phyloP scores from a whole-genome alignment of 1,140 invertebrate species.

The Potamilus streckersoni region DNA sequence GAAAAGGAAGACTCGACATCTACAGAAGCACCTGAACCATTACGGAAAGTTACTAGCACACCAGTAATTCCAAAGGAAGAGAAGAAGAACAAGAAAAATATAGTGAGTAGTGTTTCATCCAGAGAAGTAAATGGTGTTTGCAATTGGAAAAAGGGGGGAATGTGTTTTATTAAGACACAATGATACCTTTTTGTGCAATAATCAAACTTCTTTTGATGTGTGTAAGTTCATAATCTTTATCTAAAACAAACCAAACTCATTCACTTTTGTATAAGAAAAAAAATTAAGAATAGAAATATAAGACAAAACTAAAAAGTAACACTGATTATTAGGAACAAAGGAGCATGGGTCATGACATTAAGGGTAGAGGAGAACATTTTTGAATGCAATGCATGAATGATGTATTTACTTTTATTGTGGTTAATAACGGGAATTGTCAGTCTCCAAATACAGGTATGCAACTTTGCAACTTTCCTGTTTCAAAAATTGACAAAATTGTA shows the following conservation, averaged over 20 bases:
- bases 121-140: neutral
- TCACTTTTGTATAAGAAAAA: neutral
- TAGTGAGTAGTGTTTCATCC: slow-evolving; percentile 9
- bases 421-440: neutral
- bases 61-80: slow-evolving; percentile 18
- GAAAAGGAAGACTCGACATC: slow-evolving; percentile 11
- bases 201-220: neutral
- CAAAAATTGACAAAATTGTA: neutral
- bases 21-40: neutral
- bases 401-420: neutral
- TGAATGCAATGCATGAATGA: neutral
- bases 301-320: too few relatives aligned
- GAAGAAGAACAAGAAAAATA: slow-evolving; percentile 12
- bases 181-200: neutral
- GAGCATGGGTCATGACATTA: too few relatives aligned
- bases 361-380: too few relatives aligned
- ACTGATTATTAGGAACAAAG: too few relatives aligned
- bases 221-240: neutral
- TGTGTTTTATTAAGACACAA: too few relatives aligned
- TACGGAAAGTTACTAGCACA: slow-evolving; percentile 29
- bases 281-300: too few relatives aligned
- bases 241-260: neutral
- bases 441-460: neutral
- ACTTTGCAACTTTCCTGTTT: neutral
- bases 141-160: too few relatives aligned